Evolutionary conservation across 1,140 invertebrate species (phyloP), one percentile per base, ranked within the genome.

Genomic region (Apis cerana): DNA sequence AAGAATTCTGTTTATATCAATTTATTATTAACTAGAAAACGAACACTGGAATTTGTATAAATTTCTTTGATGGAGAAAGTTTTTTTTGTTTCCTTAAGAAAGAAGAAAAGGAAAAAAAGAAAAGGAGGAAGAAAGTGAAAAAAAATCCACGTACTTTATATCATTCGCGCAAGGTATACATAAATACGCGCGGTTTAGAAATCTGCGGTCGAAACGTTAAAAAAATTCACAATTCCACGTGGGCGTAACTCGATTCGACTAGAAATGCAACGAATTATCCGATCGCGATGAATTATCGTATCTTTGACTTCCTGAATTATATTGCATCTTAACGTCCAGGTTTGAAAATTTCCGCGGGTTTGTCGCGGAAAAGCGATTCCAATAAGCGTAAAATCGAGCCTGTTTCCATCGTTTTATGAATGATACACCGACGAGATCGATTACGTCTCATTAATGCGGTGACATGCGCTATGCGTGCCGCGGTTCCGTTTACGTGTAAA

Each of bases 1-100:
- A 23, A 50, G 70, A 72, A 65, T 68, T 82, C 81, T 72, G 79
- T 78, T 86, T 54, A 1, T 13, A 9, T 4, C 3, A 15, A 85
- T 82, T 71, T 7, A n/a, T n/a, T n/a, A n/a, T 15, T 48, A 76
- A 80, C 65, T 67, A 72, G 69, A 75, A 79, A 84, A 87, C 83
- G 67, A 65, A 83, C 62, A 19, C 64, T 33, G 33, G 33, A 54
- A 33, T 33, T 3, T 33, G 3, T 43, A 43, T 43, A 43, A 43
- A 43, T 43, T 43, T 43, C 33, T 43, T 33, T 43, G 5, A 43
- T 43, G 7, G 5, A 43, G 33, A 43, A 43, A 43, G 33, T 43
- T 43, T 43, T 43, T 43, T 43, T 43, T 7, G n/a, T 43, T 33
- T 33, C 1, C 33, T 43, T 5, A 5, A 43, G 33, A 43, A 43